A percentile compares a stretch with the other conserved stretches of the same genome.
phyloP scores from a whole-genome alignment of 2,113 vertebrate species.

The Cryptomyrus ogoouensis region DNA sequence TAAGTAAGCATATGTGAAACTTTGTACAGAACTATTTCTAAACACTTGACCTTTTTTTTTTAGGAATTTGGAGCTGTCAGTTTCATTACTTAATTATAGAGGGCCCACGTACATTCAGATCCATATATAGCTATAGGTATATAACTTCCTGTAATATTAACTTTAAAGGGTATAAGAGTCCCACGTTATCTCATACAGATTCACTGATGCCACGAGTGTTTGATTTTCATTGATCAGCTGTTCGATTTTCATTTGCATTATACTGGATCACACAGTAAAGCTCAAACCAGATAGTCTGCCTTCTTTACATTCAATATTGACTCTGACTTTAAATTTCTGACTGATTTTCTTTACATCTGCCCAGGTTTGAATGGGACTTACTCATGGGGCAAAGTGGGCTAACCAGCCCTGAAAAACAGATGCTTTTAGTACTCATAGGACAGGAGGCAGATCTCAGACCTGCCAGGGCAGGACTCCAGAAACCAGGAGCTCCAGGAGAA shows the following conservation, averaged over 20 bases:
- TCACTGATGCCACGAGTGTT: neutral
- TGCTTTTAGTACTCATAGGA: neutral
- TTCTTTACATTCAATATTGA: neutral
- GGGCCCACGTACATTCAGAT: neutral
- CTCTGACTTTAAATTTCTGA: neutral
- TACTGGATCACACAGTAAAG: neutral
- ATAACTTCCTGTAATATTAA: neutral
- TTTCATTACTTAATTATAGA: neutral
- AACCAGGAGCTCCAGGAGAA: neutral
- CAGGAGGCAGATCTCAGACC: neutral
- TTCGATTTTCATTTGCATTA: neutral
- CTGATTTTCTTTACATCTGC: neutral
- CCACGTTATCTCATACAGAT: neutral
- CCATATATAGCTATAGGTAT: neutral
- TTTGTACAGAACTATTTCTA: neutral
- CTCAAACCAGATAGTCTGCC: neutral
- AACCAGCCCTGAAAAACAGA: neutral
- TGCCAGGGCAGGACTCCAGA: conserved; percentile 3
- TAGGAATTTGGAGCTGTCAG: neutral
- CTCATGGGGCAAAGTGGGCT: neutral
- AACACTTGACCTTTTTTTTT: neutral
- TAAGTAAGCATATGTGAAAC: neutral
- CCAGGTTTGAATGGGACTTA: neutral
- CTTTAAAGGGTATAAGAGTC: neutral
- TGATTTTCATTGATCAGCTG: neutral